phyloP scores from a whole-genome alignment of 2,797 vertebrate genomes.

The Cercopithecus diana region DNA sequence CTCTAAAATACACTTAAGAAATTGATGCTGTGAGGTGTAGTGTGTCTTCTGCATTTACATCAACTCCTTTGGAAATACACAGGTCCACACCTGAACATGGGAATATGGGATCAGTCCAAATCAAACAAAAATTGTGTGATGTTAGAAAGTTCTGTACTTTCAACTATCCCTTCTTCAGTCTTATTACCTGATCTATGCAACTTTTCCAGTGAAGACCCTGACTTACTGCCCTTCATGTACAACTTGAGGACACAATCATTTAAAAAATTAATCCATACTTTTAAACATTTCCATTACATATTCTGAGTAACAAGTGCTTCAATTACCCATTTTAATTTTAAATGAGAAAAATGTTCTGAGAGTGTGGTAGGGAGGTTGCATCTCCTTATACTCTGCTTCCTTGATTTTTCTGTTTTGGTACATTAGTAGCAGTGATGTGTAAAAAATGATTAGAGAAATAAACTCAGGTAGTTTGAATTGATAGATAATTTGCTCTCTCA shows the following conservation, averaged over 20 bases:
- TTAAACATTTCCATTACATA: background rate
- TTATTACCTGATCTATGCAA: background rate
- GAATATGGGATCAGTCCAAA: background rate
- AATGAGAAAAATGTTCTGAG: background rate
- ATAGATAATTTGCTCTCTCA: background rate
- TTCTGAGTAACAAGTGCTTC: background rate
- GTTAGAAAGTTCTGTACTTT: background rate
- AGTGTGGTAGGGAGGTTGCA: background rate
- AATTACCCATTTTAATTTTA: constrained; percentile 27
- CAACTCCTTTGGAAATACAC: background rate
- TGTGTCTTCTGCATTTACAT: background rate
- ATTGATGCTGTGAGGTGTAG: background rate
- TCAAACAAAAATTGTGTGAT: background rate
- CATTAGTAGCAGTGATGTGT: background rate
- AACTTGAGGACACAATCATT: background rate
- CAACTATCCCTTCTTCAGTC: background rate
- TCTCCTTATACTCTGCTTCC: background rate
- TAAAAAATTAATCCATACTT: background rate
- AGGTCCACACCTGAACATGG: background rate
- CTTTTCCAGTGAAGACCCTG: background rate
- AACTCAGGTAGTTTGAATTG: background rate
- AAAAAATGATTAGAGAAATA: background rate
- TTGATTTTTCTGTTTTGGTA: background rate
- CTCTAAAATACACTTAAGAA: background rate
- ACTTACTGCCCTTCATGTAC: background rate